Base-by-base conservation (phyloP, 2,888 invertebrate genomes). In the Caradrina clavipalpis region DNA sequence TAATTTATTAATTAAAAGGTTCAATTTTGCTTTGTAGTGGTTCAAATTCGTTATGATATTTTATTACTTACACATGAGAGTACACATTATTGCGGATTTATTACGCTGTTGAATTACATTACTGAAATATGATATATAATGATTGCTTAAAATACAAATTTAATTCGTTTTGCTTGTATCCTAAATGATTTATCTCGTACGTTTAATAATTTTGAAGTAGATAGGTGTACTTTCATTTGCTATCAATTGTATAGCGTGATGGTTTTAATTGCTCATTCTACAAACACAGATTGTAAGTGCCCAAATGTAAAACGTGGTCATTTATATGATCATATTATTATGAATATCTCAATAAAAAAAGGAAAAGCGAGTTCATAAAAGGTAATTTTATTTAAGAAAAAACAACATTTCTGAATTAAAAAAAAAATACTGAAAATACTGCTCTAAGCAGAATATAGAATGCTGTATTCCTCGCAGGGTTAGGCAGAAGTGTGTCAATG, bases 121-220 rank as follows among this genome's bases (percentile, higher is more conserved):
- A 73, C 22, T 11, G 11, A 39, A 70, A 55, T 55, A 55, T 50
- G 22, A 50, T 49, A 50, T 54, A 19, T 22, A 55, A 54, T 77
- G n/a, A 60, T 70, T 50, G 21, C 13, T n/a, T 19, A 59, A 54
- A 47, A 50, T 45, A 39, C 26, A 56, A 76, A 39, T 22, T 2
- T 60, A 60, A 76, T 76, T 71, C 51, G 45, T 70, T 56, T 71
- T 17, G 50, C 2, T 6, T 19, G 42, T 11, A 10, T 11, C 11
- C 21, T 26, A 47, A 22, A 56, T 77, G 2, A 78, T 71, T 60
- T 19, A 35, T 51, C 47, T 45, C 31, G 15, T 56, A 7, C 11
- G 21, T 69, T 39, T 6, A 42, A 66, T 11, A 1, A 21, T 68
- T 50, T 67, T 45, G 35, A 21, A 26, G 13, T 19, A 5, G 0